These are phyloP conservation scores for Tenualosa ilisha DNA, from an alignment of 2,797 vertebrate species.

Conservation along the genomic window DNA sequence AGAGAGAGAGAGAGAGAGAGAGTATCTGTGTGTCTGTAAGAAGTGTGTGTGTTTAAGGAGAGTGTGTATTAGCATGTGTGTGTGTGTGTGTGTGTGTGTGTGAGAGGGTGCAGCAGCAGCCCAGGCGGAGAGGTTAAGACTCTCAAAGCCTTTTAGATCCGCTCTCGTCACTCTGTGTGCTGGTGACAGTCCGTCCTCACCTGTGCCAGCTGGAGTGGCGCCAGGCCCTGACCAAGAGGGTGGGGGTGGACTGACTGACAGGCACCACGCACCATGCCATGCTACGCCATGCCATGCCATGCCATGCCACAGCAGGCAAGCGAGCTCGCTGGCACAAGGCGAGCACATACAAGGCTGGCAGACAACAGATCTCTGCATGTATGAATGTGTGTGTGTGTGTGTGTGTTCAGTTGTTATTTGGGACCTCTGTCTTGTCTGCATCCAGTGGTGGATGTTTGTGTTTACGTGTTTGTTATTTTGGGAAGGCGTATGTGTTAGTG, in stretches of 20 bases:
- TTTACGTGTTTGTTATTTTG: constrained; percentile 41
- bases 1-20: background rate
- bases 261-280: constrained; percentile 43
- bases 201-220: constrained; percentile 44
- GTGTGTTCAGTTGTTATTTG: constrained; percentile 28
- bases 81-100: background rate
- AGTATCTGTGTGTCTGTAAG: background rate
- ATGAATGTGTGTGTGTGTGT: constrained; percentile 39
- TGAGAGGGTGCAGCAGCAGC: background rate
- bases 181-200: constrained; percentile 64
- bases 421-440: background rate
- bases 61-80: background rate
- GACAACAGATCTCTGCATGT: background rate
- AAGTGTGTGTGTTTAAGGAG: background rate
- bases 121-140: constrained; percentile 64
- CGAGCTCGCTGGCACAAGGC: background rate
- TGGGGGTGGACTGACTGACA: background rate
- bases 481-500: background rate
- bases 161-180: constrained; percentile 70
- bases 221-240: constrained; percentile 38
- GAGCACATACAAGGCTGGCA: background rate
- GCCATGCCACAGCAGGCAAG: background rate
- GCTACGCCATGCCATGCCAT: constrained; percentile 42
- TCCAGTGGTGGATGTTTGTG: background rate
- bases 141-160: constrained; percentile 73